Evolutionary conservation across 2,797 vertebrate genomes (phyloP), one percentile per base, ranked within the genome.

Genomic region (Margarornis squamiger): DNA sequence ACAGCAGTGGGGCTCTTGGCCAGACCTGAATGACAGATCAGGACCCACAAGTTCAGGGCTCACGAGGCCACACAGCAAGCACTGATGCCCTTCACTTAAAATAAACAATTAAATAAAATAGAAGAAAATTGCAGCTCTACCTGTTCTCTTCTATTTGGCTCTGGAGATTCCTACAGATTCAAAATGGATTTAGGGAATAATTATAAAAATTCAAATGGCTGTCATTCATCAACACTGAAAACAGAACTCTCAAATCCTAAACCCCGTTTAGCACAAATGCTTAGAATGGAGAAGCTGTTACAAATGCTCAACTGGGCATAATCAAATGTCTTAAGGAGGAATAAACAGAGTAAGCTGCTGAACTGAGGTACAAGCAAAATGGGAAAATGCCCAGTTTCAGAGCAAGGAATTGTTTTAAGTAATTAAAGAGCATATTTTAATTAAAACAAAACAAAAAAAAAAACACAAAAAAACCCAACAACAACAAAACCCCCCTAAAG

Each of bases 161-260:
- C 17, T 51, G 30, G 41, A 83, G 30, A 74, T 52, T 58, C 17
- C 65, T 78, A 51, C 24, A 61, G 32, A 65, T 62, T 61, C 79
- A 68, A 91, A 91, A 80, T 38, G 27, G 70, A 88, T 86, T 91
- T 84, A 68, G 79, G 79, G 62, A 96, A 81, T 72, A 93, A 94
- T 93, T 86, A 81, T n/a, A 70, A 68, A 83, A 92, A 90, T 75
- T 75, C 54, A 86, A 88, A 88, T 36, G 54, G 30, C 26, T 92
- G 76, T 81, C 79, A 84, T 92, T 88, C 61, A 83, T 83, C 82
- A 83, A 74, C 72, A 61, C 41, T 43, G 45, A 88, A 92, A 90
- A 26, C 17, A 74, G 81, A 87, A 77, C 24, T 90, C 82, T 68
- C 23, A 78, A 73, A 78, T 72, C 32, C 54, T 86, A 72, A 86